Base-by-base conservation (phyloP, 2,797 vertebrate species). In the Phrynocephalus forsythii region DNA sequence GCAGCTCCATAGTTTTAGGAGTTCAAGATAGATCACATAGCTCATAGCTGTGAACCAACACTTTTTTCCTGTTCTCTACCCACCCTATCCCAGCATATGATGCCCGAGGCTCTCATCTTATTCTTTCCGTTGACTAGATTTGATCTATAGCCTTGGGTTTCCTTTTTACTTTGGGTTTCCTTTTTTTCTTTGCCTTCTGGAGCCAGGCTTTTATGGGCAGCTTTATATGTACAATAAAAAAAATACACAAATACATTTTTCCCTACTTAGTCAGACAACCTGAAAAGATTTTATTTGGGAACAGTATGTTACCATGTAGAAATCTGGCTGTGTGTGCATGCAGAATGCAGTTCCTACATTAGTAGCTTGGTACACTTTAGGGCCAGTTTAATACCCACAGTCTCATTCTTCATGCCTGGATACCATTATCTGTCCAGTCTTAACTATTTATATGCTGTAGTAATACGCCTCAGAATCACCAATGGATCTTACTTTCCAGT, bases 181-280 rank as follows among this genome's bases (percentile, higher is more conserved):
- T 7, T 44, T 38, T 0, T 0, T 0, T 28, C 33, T 15, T 13
- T n/a, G 2, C 10, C 63, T 68, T 69, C 72, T 71, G 66, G 81
- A 50, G 11, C 20, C 48, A 44, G 3, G 7, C 7, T 22, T 44
- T 69, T 85, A n/a, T 56, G 68, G 60, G 26, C 80, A 79, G 38
- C 24, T 10, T 52, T 63, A 83, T n/a, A 69, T 24, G 76, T 48
- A 44, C 38, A 60, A 73, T 56, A 52, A 72, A 44, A 44, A 44
- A 84, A 79, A 72, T 72, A 48, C 48, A 28, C 69, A 73, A 76
- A 80, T 38, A n/a, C 44, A 38, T 77, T 52, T 85, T 80, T 84
- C 67, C 68, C 69, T 56, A 50, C 73, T 83, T 79, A 87, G 69
- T 60, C 81, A 60, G 44, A 26, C n/a, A 89, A 83, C 56, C 80